Evolutionary conservation across 2,888 invertebrate genomes (phyloP), one percentile per base, ranked within the genome.

Genomic region (Volucella bombylans): DNA sequence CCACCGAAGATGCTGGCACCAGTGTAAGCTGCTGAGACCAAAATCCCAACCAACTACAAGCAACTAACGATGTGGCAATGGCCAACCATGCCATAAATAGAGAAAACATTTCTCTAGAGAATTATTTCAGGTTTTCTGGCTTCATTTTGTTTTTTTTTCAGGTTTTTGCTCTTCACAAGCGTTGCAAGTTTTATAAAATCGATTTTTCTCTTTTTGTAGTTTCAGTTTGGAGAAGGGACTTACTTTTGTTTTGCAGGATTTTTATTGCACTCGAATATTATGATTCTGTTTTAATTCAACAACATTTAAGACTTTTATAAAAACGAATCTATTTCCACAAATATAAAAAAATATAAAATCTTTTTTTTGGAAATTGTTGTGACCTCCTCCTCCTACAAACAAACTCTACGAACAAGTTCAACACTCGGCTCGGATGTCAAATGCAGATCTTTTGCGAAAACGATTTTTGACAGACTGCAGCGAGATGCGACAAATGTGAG

Each of bases 61-160:
- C 39, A 11, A 67, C 50, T 43, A 57, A 67, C 76, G 50, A 76
- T 76, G 76, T 76, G 76, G 76, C 76, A 76, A 31, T 59, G 11
- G 10, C 31, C 31, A 31, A 31, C 31, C 31, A 31, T 50, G 31
- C 76, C 76, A 61, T 54, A 76, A 54, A 61, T 76, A 76, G 76
- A n/a, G 39, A 76, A 76, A 67, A 45, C 49, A 50, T 62, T 62
- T 62, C 45, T 59, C 50, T n/a, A 38, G 14, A 43, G 59, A 71
- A 31, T 54, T 45, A 54, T 23, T 68, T 76, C 59, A 62, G 54
- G 64, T 65, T 65, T 59, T 59, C 11, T 18, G 57, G 15, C 11
- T 6, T 11, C n/a, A 45, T 45, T 12, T 45, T n/a, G 11, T 45
- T 45, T 45, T 45, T 45, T 57, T 49, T 15, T 4, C 4, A 4